Evolutionary conservation across 2,888 invertebrate genomes (phyloP).

Genomic region (Ormia ochracea): DNA sequence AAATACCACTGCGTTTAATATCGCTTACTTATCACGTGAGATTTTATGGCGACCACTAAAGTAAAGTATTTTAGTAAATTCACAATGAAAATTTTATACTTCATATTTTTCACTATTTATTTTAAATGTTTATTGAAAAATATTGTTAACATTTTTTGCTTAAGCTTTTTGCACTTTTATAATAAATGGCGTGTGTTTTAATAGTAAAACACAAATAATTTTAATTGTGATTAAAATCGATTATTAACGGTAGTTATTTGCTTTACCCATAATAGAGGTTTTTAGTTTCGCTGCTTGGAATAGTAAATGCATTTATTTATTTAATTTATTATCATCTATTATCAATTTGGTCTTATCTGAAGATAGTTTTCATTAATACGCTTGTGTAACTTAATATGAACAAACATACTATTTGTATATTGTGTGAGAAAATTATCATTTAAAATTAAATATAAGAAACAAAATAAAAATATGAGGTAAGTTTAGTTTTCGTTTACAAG

Average conservation of each 20-base stretch:
- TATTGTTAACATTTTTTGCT: neutral
- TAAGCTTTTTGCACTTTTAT: neutral
- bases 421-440: no score
- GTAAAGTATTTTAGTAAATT: neutral
- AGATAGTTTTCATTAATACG: neutral
- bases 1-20: neutral
- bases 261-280: neutral
- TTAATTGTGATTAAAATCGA: neutral
- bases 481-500: no score
- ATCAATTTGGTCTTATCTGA: constrained; percentile 26
- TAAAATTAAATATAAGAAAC: no score
- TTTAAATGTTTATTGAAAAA: neutral
- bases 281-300: neutral
- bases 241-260: neutral
- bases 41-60: neutral
- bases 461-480: no score
- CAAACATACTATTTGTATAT: no score
- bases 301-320: constrained; percentile 4
- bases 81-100: neutral
- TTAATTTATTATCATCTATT: constrained; percentile 34
- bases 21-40: constrained; percentile 21
- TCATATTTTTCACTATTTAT: neutral
- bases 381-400: no score
- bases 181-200: neutral
- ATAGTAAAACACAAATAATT: neutral